Evolutionary conservation across 2,888 invertebrate genomes (phyloP).

Genomic region (Agrotis puta): DNA sequence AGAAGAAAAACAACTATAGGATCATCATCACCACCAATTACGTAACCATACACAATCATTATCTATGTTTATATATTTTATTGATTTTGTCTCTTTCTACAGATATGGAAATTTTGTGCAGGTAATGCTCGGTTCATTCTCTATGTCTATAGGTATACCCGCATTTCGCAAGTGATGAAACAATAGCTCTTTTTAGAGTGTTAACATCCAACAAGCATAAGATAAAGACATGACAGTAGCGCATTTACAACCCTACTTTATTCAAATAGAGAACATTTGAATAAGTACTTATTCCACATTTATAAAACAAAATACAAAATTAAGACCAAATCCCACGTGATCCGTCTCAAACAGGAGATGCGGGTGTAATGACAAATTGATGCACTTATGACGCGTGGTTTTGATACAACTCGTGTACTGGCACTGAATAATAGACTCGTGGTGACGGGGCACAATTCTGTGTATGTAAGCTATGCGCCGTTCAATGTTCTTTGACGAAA

Average conservation of each 20-base stretch:
- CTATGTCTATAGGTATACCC: neutral
- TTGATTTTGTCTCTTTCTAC: too few relatives aligned
- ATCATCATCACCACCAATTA: too few relatives aligned
- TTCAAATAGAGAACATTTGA: neutral
- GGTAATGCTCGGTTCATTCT: too few relatives aligned
- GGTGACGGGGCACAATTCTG: constrained; percentile 77
- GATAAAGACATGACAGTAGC: neutral
- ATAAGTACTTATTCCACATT: neutral
- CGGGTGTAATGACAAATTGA: constrained; percentile 87
- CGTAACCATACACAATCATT: too few relatives aligned
- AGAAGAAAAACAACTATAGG: too few relatives aligned
- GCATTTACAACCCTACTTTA: neutral
- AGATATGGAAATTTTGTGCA: too few relatives aligned
- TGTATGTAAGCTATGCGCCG: constrained; percentile 53
- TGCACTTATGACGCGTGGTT: constrained; percentile 74
- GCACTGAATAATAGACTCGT: constrained; percentile 85
- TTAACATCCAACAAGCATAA: neutral
- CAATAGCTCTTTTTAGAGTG: too few relatives aligned
- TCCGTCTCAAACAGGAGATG: constrained; percentile 73
- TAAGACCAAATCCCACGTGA: constrained; percentile 52
- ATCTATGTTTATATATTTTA: too few relatives aligned
- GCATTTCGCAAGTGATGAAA: neutral
- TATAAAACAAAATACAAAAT: constrained; percentile 43
- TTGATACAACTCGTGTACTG: constrained; percentile 76
- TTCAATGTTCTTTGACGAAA: constrained; percentile 39